A percentile compares a stretch with the other conserved stretches of the same genome.
These are phyloP conservation scores for Drosophila sechellia DNA, from an alignment of 1,140 invertebrate species.

Conservation along the genomic window DNA sequence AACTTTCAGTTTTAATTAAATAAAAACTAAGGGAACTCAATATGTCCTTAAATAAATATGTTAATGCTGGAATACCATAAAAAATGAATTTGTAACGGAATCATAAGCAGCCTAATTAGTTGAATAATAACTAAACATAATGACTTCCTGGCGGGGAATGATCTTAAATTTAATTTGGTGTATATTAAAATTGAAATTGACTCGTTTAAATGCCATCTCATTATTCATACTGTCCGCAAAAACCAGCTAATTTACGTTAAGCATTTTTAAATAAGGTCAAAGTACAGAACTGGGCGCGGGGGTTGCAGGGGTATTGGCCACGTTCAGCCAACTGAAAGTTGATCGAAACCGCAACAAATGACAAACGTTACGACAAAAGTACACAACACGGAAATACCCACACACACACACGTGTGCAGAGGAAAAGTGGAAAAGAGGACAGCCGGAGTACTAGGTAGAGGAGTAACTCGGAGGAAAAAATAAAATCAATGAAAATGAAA, in stretches of 20 bases:
- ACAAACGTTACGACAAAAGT: constrained; percentile 72
- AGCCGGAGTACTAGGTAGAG: neutral
- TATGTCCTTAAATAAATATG: no score
- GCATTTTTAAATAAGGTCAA: constrained; percentile 81
- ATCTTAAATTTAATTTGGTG: constrained; percentile 15
- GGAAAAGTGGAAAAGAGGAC: neutral
- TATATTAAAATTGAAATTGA: constrained; percentile 73
- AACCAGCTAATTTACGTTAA: constrained; percentile 82
- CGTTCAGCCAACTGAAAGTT: constrained; percentile 70
- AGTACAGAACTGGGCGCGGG: constrained; percentile 9
- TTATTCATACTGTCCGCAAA: constrained; percentile 74
- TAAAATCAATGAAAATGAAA: constrained; percentile 82
- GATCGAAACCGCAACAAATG: constrained; percentile 81
- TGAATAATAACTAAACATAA: constrained; percentile 9
- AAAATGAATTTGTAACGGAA: neutral
- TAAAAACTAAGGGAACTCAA: no score
- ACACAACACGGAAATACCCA: constrained; percentile 46
- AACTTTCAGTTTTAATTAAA: neutral
- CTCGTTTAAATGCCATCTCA: constrained; percentile 72
- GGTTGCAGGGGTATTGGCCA: constrained; percentile 4
- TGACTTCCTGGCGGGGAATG: no score
- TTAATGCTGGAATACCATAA: neutral
- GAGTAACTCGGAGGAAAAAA: constrained; percentile 17
- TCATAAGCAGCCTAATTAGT: constrained; percentile 46
- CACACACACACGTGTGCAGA: neutral